phyloP scores from a whole-genome alignment of 2,113 vertebrate genomes.

The Tragulus kanchil region DNA sequence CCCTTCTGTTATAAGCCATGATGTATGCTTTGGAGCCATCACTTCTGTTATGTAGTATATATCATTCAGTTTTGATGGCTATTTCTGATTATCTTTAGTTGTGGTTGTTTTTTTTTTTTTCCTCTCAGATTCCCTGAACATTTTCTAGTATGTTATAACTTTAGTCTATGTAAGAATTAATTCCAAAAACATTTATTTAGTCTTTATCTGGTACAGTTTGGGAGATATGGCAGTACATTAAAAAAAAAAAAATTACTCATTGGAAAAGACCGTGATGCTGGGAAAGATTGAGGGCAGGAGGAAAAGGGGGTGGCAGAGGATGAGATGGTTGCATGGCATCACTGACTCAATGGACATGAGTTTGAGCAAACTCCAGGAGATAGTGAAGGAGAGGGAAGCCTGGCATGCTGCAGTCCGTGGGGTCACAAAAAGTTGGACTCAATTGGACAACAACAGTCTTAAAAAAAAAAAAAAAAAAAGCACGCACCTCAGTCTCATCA shows the following conservation, averaged over 20 bases:
- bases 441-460: too few relatives aligned
- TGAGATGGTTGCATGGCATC: too few relatives aligned
- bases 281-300: too few relatives aligned
- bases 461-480: too few relatives aligned
- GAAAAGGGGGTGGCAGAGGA: too few relatives aligned
- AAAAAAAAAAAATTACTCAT: background rate
- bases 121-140: background rate
- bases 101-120: too few relatives aligned
- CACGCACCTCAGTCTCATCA: background rate
- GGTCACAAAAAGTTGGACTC: too few relatives aligned
- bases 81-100: background rate
- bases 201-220: background rate
- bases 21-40: background rate
- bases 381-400: too few relatives aligned
- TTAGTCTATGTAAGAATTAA: background rate
- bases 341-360: too few relatives aligned
- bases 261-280: too few relatives aligned
- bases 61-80: background rate
- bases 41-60: background rate
- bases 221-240: background rate
- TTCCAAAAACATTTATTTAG: background rate
- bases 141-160: background rate
- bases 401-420: too few relatives aligned
- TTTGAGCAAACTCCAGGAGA: too few relatives aligned
- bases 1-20: background rate